A percentile compares a stretch with the other conserved stretches of the same genome.
Evolutionary conservation across 2,888 invertebrate species (phyloP).

Genomic region (Hecatera dysodea): DNA sequence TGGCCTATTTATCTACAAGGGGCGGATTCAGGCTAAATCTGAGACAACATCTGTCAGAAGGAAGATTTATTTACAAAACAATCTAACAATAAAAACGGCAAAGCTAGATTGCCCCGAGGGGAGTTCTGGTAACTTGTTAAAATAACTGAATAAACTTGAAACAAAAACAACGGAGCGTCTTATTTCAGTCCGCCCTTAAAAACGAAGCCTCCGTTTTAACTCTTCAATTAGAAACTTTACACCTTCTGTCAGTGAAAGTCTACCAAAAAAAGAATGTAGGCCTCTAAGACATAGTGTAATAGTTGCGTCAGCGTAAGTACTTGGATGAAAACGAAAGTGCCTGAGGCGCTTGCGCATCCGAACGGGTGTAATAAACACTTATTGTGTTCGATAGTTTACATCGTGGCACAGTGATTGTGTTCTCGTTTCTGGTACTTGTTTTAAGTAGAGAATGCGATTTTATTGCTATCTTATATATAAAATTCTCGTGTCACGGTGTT

Average conservation of each 20-base stretch:
- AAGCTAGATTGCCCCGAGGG: constrained; percentile 8
- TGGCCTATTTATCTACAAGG: constrained; percentile 6
- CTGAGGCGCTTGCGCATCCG: constrained; percentile 63
- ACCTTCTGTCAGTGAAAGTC: constrained; percentile 58
- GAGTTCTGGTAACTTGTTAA: constrained; percentile 22
- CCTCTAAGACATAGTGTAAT: constrained; percentile 56
- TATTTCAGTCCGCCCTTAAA: constrained; percentile 41
- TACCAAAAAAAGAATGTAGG: constrained; percentile 57
- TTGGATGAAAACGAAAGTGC: constrained; percentile 65
- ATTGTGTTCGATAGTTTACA: constrained; percentile 55
- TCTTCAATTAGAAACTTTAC: constrained; percentile 56
- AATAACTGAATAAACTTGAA: constrained; percentile 33
- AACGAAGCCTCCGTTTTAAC: constrained; percentile 33
- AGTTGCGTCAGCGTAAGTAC: constrained; percentile 55
- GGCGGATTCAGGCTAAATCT: constrained; percentile 1
- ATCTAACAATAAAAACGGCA: constrained; percentile 3
- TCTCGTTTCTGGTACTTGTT: constrained; percentile 19
- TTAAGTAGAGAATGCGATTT: constrained; percentile 14
- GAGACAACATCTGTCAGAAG: constrained; percentile 6
- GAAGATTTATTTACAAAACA: constrained; percentile 26
- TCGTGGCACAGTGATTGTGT: constrained; percentile 25
- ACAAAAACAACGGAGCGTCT: constrained; percentile 32
- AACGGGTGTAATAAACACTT: constrained; percentile 59
- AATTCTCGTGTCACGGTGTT: too few relatives aligned
- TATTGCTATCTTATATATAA: constrained; percentile 17